phyloP scores from a whole-genome alignment of 2,888 invertebrate species.

The Trichopria drosophilae region DNA sequence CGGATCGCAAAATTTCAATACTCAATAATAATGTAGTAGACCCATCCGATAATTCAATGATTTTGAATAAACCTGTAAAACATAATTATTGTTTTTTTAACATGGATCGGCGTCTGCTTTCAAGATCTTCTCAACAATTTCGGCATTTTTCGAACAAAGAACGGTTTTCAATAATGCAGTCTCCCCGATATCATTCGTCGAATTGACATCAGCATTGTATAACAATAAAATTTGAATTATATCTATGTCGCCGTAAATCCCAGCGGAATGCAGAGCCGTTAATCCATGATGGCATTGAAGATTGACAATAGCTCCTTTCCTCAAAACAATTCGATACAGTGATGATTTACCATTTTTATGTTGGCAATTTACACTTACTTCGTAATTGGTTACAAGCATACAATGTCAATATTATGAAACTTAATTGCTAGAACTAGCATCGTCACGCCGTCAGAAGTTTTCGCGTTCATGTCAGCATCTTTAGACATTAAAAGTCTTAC shows the following conservation, averaged over 20 bases:
- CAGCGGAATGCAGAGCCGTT: constrained; percentile 10
- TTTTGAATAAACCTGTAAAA: too few species aligned
- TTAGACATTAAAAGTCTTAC: constrained; percentile 1
- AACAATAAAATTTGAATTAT: constrained; percentile 5
- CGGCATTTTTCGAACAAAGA: background rate
- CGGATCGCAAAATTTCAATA: too few species aligned
- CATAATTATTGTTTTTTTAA: too few species aligned
- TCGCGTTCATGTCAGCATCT: constrained; percentile 10
- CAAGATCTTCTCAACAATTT: constrained; percentile 4
- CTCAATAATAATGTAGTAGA: too few species aligned
- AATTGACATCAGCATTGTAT: too few species aligned
- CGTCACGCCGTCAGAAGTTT: constrained; percentile 1
- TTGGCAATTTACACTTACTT: constrained; percentile 5
- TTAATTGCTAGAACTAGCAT: background rate
- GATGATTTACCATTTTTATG: constrained; percentile 11
- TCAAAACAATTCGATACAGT: constrained; percentile 14
- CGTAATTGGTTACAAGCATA: constrained; percentile 1
- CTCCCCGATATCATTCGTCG: too few species aligned
- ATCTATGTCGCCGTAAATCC: background rate
- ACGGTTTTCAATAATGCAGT: too few species aligned
- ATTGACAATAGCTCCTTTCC: constrained; percentile 5
- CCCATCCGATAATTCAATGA: too few species aligned
- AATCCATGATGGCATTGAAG: background rate
- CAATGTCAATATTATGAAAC: too few species aligned
- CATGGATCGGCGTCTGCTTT: too few species aligned